Conservation (phyloP, 2,888 invertebrate genomes). For the Lasioglossum malachurum region DNA sequence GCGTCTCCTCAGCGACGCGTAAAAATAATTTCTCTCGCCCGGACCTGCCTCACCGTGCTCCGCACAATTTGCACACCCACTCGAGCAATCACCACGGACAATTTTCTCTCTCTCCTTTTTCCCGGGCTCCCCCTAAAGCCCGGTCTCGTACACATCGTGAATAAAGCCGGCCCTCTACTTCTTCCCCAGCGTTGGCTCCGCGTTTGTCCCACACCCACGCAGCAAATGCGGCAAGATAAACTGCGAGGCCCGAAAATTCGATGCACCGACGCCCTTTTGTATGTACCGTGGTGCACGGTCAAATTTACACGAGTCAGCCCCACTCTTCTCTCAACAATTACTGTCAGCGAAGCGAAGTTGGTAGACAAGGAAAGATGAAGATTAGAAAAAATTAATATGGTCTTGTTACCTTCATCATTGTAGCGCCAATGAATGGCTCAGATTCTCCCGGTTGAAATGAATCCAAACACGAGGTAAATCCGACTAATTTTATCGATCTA, state of each 20-base stretch:
- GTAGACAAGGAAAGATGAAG: neutral
- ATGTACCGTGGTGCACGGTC: conserved; percentile 22
- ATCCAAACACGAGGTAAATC: neutral
- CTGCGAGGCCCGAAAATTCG: conserved; percentile 72
- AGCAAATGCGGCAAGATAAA: conserved; percentile 73
- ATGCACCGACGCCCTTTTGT: conserved; percentile 65
- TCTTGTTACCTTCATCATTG: neutral
- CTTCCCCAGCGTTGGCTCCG: conserved; percentile 1
- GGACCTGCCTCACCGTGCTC: conserved; percentile 20
- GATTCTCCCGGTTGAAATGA: neutral
- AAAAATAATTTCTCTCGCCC: conserved; percentile 47
- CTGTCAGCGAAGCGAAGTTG: neutral
- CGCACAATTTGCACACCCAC: conserved; percentile 49
- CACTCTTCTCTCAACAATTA: neutral
- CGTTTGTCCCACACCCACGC: neutral
- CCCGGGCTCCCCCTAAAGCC: conserved; percentile 17
- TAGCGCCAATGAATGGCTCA: neutral
- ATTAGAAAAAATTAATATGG: too few relatives aligned
- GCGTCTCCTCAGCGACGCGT: conserved; percentile 32
- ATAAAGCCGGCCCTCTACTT: conserved; percentile 56
- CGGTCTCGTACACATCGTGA: conserved; percentile 45
- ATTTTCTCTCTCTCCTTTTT: conserved; percentile 38
- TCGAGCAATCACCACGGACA: conserved; percentile 54
- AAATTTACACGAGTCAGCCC: neutral
- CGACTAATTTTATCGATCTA: neutral